These are phyloP conservation scores for Achlya flavicornis DNA, from an alignment of 2,888 invertebrate species.

Conservation along the genomic window DNA sequence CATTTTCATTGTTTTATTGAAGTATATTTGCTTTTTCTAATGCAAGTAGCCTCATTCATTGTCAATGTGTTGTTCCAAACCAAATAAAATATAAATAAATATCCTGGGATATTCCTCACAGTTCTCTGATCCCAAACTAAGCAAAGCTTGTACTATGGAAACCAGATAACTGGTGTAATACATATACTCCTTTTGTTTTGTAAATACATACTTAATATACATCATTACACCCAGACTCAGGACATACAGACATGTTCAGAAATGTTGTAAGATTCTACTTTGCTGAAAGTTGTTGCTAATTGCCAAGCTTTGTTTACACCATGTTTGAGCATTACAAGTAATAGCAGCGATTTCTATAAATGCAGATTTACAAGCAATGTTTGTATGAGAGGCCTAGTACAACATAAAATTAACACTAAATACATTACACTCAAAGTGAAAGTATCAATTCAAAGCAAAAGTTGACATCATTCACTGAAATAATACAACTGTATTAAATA, in stretches of 20 bases:
- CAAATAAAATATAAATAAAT: no score
- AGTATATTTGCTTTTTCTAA: not conserved
- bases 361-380: no score
- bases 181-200: no score
- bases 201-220: no score
- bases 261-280: not conserved
- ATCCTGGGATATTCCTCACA: no score
- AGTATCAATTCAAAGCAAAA: conserved; percentile 49
- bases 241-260: not conserved
- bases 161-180: no score
- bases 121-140: no score
- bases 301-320: no score
- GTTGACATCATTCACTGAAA: conserved; percentile 60
- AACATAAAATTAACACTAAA: not conserved
- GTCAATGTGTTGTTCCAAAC: not conserved
- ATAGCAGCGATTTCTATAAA: no score
- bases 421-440: conserved; percentile 48
- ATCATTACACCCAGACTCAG: no score
- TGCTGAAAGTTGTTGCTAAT: not conserved
- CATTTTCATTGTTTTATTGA: not conserved
- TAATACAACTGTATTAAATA: conserved; percentile 29
- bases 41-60: not conserved
- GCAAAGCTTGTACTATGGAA: no score
- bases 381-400: not conserved
- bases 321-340: no score